A percentile compares a stretch with the other conserved stretches of the same genome.
phyloP scores from a whole-genome alignment of 92 coral and sea anemone species.

The Diadumene lineata region DNA sequence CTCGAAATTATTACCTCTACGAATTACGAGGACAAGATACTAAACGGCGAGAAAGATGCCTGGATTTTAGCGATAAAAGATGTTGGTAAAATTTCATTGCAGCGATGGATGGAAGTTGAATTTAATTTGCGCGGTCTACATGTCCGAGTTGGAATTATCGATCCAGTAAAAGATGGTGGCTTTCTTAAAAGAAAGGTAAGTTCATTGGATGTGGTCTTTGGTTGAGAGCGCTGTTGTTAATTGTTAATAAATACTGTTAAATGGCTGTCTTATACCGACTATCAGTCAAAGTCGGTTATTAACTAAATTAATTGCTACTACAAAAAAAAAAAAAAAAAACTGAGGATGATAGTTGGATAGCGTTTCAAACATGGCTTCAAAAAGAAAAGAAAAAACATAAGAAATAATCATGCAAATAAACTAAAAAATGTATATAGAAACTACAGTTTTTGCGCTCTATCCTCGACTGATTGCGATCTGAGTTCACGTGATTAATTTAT shows the following conservation, averaged over 20 bases:
- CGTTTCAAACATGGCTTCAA: too few species aligned
- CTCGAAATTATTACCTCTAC: constrained; percentile 47
- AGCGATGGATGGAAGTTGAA: constrained; percentile 71
- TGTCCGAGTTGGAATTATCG: constrained; percentile 81
- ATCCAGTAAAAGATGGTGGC: constrained; percentile 76
- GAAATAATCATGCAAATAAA: too few species aligned
- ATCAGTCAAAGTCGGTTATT: neutral
- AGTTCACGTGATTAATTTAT: too few species aligned
- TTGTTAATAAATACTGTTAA: too few species aligned
- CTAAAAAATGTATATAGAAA: too few species aligned
- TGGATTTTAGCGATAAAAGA: constrained; percentile 88
- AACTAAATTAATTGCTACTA: neutral
- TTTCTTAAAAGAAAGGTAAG: constrained; percentile 81
- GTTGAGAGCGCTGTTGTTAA: too few species aligned
- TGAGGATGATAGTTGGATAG: too few species aligned
- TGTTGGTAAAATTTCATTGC: constrained; percentile 55
- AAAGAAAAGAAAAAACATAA: too few species aligned
- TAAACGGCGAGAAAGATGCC: constrained; percentile 68
- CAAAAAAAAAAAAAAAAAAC: neutral
- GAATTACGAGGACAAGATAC: constrained; percentile 59
- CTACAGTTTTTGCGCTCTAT: too few species aligned
- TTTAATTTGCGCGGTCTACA: constrained; percentile 66
- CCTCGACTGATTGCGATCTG: too few species aligned
- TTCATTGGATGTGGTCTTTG: too few species aligned
- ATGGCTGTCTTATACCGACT: neutral